phyloP scores from a whole-genome alignment of 2,113 vertebrate genomes.

The Salvelinus sp. region DNA sequence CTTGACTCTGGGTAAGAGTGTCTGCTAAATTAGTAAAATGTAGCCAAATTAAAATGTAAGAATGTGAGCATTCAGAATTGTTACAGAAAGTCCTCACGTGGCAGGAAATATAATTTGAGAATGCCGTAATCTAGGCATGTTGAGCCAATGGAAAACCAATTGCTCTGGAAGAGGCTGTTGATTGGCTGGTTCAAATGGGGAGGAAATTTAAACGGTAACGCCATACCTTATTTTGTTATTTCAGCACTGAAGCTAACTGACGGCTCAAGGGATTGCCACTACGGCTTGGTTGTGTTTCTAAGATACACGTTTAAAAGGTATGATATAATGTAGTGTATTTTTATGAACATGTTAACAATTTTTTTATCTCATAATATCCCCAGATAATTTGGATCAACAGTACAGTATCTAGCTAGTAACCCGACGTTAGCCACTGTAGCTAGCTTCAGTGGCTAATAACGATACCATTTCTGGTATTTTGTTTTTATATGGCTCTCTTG shows the following conservation, averaged over 20 bases:
- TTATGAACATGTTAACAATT: background rate
- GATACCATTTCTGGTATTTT: no score
- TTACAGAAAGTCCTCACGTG: background rate
- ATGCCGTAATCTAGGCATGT: background rate
- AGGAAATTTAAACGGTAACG: slow-evolving; percentile 43
- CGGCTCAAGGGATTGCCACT: background rate
- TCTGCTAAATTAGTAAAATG: no score
- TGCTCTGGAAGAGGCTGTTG: background rate
- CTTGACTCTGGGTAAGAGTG: no score
- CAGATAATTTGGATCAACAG: background rate
- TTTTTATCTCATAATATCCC: background rate
- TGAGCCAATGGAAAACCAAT: background rate
- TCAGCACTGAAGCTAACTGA: background rate
- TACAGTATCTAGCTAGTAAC: no score
- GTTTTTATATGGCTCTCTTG: no score
- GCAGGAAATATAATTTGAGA: background rate
- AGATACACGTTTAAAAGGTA: background rate
- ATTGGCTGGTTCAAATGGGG: slow-evolving; percentile 66
- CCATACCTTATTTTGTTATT: background rate
- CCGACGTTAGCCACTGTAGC: background rate
- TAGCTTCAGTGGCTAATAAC: no score
- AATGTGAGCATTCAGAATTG: no score
- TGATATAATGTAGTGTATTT: background rate
- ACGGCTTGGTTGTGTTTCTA: no score
- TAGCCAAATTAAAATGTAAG: no score